phyloP scores from a whole-genome alignment of 2,888 invertebrate species.

The Cyaniris semiargus region DNA sequence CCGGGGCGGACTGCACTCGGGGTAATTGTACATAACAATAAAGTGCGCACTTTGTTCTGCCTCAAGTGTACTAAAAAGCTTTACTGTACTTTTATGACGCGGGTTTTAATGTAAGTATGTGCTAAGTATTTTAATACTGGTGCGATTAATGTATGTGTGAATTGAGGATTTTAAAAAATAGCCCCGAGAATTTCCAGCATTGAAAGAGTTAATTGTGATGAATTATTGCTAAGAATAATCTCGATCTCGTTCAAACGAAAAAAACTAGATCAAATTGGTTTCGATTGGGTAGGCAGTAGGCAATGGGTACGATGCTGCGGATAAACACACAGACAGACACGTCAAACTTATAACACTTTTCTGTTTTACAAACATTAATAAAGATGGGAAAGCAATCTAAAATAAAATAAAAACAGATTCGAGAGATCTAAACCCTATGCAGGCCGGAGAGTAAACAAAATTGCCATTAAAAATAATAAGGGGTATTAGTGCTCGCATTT shows the following conservation, averaged over 20 bases:
- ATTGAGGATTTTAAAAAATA: too few relatives aligned
- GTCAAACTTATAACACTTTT: neutral
- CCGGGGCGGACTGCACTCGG: conserved; percentile 55
- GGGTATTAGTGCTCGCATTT: conserved; percentile 7
- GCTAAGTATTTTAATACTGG: neutral
- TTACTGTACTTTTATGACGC: conserved; percentile 3
- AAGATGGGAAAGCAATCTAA: neutral
- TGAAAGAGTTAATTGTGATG: too few relatives aligned
- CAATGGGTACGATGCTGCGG: too few relatives aligned
- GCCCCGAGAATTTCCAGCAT: too few relatives aligned
- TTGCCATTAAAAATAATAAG: conserved; percentile 22
- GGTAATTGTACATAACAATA: conserved; percentile 25
- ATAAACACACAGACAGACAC: neutral
- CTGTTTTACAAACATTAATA: neutral
- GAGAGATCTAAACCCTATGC: conserved; percentile 4
- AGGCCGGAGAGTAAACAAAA: neutral
- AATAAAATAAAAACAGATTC: neutral
- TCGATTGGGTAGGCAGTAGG: too few relatives aligned
- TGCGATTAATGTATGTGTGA: neutral
- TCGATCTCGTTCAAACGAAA: neutral
- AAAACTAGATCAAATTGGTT: neutral
- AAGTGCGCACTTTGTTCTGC: conserved; percentile 36
- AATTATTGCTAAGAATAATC: neutral
- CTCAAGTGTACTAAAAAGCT: conserved; percentile 33
- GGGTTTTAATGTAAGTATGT: neutral